Conservation (phyloP, 2,113 vertebrate species). For the Girardinichthys multiradiatus region DNA sequence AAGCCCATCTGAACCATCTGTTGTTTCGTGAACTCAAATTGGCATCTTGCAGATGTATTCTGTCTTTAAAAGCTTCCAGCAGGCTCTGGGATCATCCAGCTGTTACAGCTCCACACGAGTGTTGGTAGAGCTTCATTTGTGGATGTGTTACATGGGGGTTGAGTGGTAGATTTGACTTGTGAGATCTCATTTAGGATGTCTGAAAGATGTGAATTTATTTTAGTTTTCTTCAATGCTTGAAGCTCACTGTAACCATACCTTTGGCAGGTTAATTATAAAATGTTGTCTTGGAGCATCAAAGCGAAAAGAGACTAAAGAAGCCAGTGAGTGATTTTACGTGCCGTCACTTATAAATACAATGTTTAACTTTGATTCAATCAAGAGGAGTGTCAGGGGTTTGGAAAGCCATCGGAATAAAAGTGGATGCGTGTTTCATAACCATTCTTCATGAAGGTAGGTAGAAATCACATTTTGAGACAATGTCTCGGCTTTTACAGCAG, state of each 20-base stretch:
- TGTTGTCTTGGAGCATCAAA: slow-evolving; percentile 21
- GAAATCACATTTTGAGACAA: no score
- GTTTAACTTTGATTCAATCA: slow-evolving; percentile 26
- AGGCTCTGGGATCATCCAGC: neutral
- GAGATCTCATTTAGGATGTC: neutral
- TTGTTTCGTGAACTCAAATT: slow-evolving; percentile 11
- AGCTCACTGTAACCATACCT: slow-evolving; percentile 19
- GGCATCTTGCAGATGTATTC: slow-evolving; percentile 3
- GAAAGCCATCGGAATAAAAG: slow-evolving; percentile 17
- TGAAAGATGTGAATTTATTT: neutral
- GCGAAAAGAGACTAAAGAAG: slow-evolving; percentile 15
- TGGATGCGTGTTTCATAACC: neutral
- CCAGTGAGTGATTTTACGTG: neutral
- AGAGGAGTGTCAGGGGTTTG: neutral
- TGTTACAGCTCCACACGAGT: neutral
- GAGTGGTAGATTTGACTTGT: slow-evolving; percentile 3
- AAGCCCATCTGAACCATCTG: neutral
- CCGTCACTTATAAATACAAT: slow-evolving; percentile 10
- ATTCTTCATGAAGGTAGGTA: slow-evolving; percentile 10
- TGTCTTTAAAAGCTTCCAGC: slow-evolving; percentile 23
- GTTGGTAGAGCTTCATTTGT: neutral
- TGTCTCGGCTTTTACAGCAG: slow-evolving; percentile 28
- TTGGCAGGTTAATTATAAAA: slow-evolving; percentile 45
- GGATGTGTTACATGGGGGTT: slow-evolving; percentile 12
- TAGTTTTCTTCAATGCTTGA: neutral